Conservation (phyloP, 64 coral and sea anemone species). For the Actinia equina region DNA sequence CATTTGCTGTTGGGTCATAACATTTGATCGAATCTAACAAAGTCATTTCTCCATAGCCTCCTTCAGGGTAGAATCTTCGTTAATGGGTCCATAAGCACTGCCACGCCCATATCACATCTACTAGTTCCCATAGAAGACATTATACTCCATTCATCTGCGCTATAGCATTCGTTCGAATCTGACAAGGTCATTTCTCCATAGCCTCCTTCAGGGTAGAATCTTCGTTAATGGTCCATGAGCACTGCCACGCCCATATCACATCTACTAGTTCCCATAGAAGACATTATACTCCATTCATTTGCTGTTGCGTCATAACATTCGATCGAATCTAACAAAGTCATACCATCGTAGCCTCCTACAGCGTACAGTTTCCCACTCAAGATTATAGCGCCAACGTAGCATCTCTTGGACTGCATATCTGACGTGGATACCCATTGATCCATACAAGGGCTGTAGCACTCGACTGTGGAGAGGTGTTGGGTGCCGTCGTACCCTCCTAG, state of each 20-base stretch:
- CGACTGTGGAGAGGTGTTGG: slow-evolving; percentile 81
- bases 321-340: slow-evolving; percentile 62
- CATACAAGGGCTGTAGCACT: slow-evolving; percentile 89
- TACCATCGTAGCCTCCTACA: slow-evolving; percentile 86
- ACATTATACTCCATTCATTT: slow-evolving; percentile 74
- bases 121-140: slow-evolving; percentile 74
- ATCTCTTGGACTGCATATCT: slow-evolving; percentile 84
- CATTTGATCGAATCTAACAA: too few relatives aligned
- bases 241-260: slow-evolving; percentile 66
- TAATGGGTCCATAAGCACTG: neutral
- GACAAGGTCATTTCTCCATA: slow-evolving; percentile 74
- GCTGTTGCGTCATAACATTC: slow-evolving; percentile 70
- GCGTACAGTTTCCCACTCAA: slow-evolving; percentile 84
- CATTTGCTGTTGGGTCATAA: slow-evolving; percentile 33
- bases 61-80: neutral
- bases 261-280: slow-evolving; percentile 73
- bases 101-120: slow-evolving; percentile 76
- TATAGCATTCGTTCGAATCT: slow-evolving; percentile 78
- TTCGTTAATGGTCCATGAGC: neutral
- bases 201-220: slow-evolving; percentile 64
- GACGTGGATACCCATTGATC: slow-evolving; percentile 72
- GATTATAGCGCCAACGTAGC: slow-evolving; percentile 81
- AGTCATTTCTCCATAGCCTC: too few relatives aligned
- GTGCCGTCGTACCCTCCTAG: slow-evolving; percentile 91
- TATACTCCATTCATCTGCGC: slow-evolving; percentile 69